Conservation (phyloP, 2,888 invertebrate species). For the Rhagophthalmus giganteus region DNA sequence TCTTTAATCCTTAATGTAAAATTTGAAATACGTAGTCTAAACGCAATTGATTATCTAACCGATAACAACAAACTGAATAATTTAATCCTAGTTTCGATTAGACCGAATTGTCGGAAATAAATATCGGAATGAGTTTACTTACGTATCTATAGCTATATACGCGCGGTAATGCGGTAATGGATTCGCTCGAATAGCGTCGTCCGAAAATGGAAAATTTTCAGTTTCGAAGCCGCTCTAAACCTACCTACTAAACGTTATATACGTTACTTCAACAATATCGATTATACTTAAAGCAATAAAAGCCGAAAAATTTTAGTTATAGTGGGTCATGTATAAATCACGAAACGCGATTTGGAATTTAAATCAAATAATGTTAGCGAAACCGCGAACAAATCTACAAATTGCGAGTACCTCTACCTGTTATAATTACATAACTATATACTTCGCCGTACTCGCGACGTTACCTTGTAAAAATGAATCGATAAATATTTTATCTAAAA, state of each 20-base stretch:
- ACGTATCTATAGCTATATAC: too few relatives aligned
- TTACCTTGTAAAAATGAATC: slow-evolving; percentile 7
- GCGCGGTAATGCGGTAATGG: slow-evolving; percentile 12
- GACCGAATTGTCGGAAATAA: slow-evolving; percentile 14
- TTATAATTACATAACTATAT: slow-evolving; percentile 1
- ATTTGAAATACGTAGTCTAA: too few relatives aligned
- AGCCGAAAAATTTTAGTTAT: slow-evolving; percentile 23
- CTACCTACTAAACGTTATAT: slow-evolving; percentile 17
- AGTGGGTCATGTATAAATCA: slow-evolving; percentile 21
- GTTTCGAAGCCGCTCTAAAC: too few relatives aligned
- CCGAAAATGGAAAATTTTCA: slow-evolving; percentile 5
- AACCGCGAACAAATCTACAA: slow-evolving; percentile 9
- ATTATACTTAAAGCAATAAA: slow-evolving; percentile 26
- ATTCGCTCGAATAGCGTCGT: slow-evolving; percentile 9
- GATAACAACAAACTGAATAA: too few relatives aligned
- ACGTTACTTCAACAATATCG: slow-evolving; percentile 22
- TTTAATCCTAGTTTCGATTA: too few relatives aligned
- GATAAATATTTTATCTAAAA: slow-evolving; percentile 20
- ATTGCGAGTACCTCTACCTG: background rate
- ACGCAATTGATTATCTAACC: too few relatives aligned
- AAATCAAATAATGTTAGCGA: slow-evolving; percentile 4
- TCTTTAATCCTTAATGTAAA: slow-evolving; percentile 19
- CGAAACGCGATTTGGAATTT: slow-evolving; percentile 18
- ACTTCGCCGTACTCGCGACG: too few relatives aligned
- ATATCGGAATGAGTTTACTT: slow-evolving; percentile 15